A percentile compares a stretch with the other conserved stretches of the same genome.
These are phyloP conservation scores for Apodemus agrarius DNA, from an alignment of 2,797 vertebrate genomes.

Conservation along the genomic window DNA sequence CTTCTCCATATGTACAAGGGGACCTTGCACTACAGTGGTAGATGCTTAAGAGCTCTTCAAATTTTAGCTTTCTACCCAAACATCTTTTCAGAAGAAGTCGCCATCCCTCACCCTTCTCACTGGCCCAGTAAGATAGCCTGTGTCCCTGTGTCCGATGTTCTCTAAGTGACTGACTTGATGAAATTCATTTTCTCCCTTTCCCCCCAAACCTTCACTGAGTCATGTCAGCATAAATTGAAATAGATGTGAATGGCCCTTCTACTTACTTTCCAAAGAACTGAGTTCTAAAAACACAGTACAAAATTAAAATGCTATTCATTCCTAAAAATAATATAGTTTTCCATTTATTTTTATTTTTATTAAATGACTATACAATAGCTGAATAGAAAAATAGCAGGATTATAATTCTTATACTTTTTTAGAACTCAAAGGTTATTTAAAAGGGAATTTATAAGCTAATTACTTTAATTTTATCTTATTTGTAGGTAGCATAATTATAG, in stretches of 20 bases:
- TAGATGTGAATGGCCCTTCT: neutral
- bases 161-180: neutral
- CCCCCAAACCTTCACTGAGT: neutral
- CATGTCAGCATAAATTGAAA: neutral
- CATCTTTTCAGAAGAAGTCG: neutral
- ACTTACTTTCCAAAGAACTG: neutral
- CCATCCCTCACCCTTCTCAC: neutral
- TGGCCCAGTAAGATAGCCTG: neutral
- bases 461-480: conserved; percentile 15
- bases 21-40: fast-evolving
- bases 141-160: no score
- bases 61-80: no score
- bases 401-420: neutral
- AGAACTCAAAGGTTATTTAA: neutral
- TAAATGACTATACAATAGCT: neutral
- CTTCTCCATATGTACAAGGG: no score
- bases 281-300: neutral
- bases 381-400: neutral
- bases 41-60: neutral
- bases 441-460: conserved; percentile 2
- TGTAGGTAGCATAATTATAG: neutral
- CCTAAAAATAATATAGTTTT: neutral
- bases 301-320: neutral
- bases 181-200: neutral
- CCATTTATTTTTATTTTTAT: neutral